phyloP scores from a whole-genome alignment of 2,113 vertebrate species.

The Ptyas mucosa region DNA sequence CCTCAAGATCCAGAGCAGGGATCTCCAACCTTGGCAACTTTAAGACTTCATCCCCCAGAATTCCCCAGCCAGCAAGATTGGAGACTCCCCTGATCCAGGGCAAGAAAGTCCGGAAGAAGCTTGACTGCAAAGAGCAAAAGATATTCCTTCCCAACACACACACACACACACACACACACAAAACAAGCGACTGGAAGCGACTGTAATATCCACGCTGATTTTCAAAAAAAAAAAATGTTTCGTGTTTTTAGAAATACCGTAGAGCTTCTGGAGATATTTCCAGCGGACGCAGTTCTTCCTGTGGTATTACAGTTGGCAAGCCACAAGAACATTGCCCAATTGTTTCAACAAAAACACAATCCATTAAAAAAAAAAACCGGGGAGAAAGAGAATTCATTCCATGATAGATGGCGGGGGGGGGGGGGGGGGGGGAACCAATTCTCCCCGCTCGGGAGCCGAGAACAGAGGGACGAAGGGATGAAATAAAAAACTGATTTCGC shows the following conservation, averaged over 20 bases:
- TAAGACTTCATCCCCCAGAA: neutral
- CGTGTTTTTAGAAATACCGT: slow-evolving; percentile 50
- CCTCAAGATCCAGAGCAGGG: neutral
- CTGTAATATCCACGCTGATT: slow-evolving; percentile 42
- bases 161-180: neutral
- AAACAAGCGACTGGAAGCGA: slow-evolving; percentile 46
- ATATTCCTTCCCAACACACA: neutral
- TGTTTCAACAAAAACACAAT: slow-evolving; percentile 64
- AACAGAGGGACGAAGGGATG: neutral
- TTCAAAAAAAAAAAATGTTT: slow-evolving; percentile 49
- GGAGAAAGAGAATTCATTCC: slow-evolving; percentile 36
- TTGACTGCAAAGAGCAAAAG: slow-evolving; percentile 20
- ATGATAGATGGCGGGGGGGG: neutral
- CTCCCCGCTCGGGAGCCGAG: slow-evolving; percentile 12
- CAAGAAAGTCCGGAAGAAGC: neutral
- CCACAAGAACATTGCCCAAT: slow-evolving; percentile 68
- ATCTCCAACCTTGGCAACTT: neutral
- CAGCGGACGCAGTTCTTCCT: slow-evolving; percentile 68
- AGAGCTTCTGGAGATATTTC: slow-evolving; percentile 55
- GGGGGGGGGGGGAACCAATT: slow-evolving; percentile 38
- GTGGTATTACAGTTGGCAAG: slow-evolving; percentile 64
- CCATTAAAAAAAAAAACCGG: neutral
- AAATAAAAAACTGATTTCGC: slow-evolving; percentile 18
- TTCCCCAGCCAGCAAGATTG: neutral
- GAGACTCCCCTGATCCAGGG: neutral